Conservation (phyloP, 1,140 invertebrate species). For the Lepidotrigona ventralis region DNA sequence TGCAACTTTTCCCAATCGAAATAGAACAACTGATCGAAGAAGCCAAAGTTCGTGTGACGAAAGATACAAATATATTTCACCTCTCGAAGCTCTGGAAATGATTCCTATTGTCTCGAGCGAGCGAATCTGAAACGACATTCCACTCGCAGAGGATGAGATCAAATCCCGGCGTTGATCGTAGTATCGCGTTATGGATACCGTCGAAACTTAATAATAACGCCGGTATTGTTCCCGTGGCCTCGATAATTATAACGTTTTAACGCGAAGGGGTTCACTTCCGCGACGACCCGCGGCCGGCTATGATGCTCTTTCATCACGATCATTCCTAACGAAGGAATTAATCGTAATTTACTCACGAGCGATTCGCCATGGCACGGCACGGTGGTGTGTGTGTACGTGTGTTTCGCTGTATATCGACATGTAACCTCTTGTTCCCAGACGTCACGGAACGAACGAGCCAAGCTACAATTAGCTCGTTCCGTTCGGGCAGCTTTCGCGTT, state of each 20-base stretch:
- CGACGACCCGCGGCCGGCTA: slow-evolving; percentile 33
- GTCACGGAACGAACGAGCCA: background rate
- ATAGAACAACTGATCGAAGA: too few species aligned
- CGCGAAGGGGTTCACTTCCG: background rate
- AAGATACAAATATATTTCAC: background rate
- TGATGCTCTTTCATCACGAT: slow-evolving; percentile 40
- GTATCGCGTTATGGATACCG: slow-evolving; percentile 29
- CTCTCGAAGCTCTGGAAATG: background rate
- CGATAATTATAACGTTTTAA: slow-evolving; percentile 46
- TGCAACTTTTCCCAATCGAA: too few species aligned
- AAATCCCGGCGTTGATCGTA: background rate
- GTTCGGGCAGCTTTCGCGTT: slow-evolving; percentile 9
- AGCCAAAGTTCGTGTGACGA: too few species aligned
- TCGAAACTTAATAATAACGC: slow-evolving; percentile 31
- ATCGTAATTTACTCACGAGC: slow-evolving; percentile 31
- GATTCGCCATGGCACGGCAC: background rate
- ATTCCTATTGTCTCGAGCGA: background rate
- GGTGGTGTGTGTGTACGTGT: too few species aligned
- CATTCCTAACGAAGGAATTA: slow-evolving; percentile 46
- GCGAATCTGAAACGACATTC: slow-evolving; percentile 3
- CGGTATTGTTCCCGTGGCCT: slow-evolving; percentile 26
- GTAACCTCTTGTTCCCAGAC: slow-evolving; percentile 7
- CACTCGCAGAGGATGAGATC: background rate
- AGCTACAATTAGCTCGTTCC: slow-evolving; percentile 54
- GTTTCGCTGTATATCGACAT: background rate